Evolutionary conservation across 2,888 invertebrate species (phyloP).

Genomic region (Macaria liturata): DNA sequence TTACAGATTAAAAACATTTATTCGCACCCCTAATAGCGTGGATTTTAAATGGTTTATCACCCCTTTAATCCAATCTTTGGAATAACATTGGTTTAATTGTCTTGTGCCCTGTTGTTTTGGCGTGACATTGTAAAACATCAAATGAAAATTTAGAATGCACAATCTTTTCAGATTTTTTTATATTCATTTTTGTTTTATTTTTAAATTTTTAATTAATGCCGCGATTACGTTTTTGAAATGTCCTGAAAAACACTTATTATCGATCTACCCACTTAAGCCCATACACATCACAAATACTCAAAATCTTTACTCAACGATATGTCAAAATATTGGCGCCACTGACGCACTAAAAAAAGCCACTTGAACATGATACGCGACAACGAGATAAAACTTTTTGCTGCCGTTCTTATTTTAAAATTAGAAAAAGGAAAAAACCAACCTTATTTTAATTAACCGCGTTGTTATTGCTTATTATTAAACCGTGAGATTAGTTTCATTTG

Average conservation of each 20-base stretch:
- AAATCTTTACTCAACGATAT: slow-evolving; percentile 22
- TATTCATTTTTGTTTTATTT: too few species aligned
- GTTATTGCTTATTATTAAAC: slow-evolving; percentile 20
- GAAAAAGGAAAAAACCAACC: not conserved
- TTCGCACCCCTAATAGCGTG: slow-evolving; percentile 9
- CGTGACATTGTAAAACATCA: too few species aligned
- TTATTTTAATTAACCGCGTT: not conserved
- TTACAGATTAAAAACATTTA: slow-evolving; percentile 19
- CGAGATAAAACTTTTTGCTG: slow-evolving; percentile 17
- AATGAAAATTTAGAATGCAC: too few species aligned
- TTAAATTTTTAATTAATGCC: too few species aligned
- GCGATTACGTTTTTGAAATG: too few species aligned
- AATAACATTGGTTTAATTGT: slow-evolving; percentile 2
- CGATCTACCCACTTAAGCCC: slow-evolving; percentile 25
- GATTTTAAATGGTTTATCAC: slow-evolving; percentile 20
- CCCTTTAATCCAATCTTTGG: slow-evolving; percentile 14
- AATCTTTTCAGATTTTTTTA: too few species aligned
- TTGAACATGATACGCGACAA: slow-evolving; percentile 10
- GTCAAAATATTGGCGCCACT: slow-evolving; percentile 40
- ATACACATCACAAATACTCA: slow-evolving; percentile 23
- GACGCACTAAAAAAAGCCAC: slow-evolving; percentile 30
- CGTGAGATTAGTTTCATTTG: slow-evolving; percentile 34
- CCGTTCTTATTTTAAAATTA: not conserved
- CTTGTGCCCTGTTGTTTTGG: not conserved
- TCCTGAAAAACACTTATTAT: too few species aligned